These are phyloP conservation scores for Odontomyia ornata DNA, from an alignment of 2,888 invertebrate species.

Conservation along the genomic window DNA sequence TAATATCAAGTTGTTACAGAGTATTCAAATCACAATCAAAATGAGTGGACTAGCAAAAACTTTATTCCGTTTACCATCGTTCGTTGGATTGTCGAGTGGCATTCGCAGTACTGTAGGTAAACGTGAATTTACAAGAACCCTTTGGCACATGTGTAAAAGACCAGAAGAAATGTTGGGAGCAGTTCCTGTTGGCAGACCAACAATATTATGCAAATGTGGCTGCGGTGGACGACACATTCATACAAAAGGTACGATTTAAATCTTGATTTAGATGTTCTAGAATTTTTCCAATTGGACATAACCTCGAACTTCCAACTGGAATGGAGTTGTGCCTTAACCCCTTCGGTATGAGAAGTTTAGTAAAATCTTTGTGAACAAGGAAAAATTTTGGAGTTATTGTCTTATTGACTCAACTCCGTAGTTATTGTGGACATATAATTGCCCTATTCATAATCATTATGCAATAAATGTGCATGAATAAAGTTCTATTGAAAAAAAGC, in stretches of 20 bases:
- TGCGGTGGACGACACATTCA: constrained; percentile 72
- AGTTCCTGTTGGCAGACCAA: constrained; percentile 67
- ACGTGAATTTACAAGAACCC: constrained; percentile 73
- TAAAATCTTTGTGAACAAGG: too few species aligned
- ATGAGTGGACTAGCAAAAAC: constrained; percentile 77
- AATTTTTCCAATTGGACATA: constrained; percentile 30
- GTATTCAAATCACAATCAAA: constrained; percentile 56
- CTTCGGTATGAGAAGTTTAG: too few species aligned
- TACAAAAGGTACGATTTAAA: constrained; percentile 73
- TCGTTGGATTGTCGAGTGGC: constrained; percentile 54
- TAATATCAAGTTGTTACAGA: background rate
- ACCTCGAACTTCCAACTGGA: background rate
- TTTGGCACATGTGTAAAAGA: constrained; percentile 76
- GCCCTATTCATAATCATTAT: too few species aligned
- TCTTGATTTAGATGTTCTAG: background rate
- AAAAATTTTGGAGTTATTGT: too few species aligned
- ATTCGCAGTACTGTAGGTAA: constrained; percentile 62
- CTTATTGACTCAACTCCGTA: too few species aligned
- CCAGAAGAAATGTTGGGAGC: constrained; percentile 59
- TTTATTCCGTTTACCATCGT: constrained; percentile 66
- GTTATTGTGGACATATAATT: too few species aligned
- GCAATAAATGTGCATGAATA: too few species aligned
- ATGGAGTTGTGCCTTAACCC: too few species aligned
- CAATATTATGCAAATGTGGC: constrained; percentile 74
- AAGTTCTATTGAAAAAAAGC: too few species aligned